Percentiles rank a stretch among this genome's conserved stretches.
phyloP scores from a whole-genome alignment of 1,140 invertebrate species.

The Helicoverpa armigera region DNA sequence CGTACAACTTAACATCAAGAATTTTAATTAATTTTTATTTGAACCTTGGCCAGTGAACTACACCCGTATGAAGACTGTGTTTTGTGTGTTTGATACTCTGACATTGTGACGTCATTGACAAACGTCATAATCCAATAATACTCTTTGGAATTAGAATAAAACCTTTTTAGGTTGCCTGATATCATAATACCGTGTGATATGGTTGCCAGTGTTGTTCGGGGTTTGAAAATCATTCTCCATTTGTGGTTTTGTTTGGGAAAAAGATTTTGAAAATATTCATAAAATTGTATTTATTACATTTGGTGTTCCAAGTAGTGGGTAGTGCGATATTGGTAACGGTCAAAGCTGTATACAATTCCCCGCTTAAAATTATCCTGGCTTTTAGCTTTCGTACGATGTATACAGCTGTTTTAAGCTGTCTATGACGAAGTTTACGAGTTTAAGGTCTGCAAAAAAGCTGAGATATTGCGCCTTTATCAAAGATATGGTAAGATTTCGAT shows the following conservation, averaged over 20 bases:
- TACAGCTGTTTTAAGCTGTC: background rate
- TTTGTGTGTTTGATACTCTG: constrained; percentile 49
- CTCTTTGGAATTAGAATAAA: constrained; percentile 5
- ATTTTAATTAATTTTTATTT: background rate
- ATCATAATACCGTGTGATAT: constrained; percentile 1
- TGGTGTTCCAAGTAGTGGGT: constrained; percentile 15
- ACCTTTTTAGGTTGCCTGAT: background rate
- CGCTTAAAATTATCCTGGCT: constrained; percentile 4
- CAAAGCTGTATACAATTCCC: constrained; percentile 13
- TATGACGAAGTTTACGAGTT: no score
- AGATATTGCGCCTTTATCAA: no score
- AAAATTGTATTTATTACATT: constrained; percentile 5
- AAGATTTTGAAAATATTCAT: no score
- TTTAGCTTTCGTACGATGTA: constrained; percentile 11
- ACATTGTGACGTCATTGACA: constrained; percentile 3
- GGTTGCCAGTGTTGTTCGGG: background rate
- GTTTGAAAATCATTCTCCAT: background rate
- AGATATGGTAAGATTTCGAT: no score
- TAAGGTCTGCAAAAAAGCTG: no score
- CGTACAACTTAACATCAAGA: background rate
- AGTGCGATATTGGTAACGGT: constrained; percentile 41
- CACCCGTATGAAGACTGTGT: constrained; percentile 54
- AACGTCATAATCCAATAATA: background rate
- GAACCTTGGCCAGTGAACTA: constrained; percentile 34
- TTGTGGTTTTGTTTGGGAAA: background rate